Evolutionary conservation across 2,888 invertebrate genomes (phyloP), one percentile per base, ranked within the genome.

Genomic region (Papilio protenor): DNA sequence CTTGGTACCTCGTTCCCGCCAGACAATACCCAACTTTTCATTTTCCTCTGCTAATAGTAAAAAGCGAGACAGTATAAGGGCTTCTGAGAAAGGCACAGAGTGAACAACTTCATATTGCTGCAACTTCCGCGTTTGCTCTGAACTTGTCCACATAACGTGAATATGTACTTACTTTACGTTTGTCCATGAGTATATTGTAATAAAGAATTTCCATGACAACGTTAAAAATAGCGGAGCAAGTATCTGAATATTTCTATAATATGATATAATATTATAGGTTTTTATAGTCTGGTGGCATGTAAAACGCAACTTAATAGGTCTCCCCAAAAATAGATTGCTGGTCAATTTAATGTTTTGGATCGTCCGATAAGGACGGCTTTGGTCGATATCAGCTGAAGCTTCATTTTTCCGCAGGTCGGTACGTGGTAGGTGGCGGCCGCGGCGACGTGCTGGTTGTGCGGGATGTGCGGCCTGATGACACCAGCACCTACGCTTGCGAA

Each of bases 401-500:
- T 66, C 12, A 11, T 5, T n/a, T 40, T 18, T 1, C 10, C 8
- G 96, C 96, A 78, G 96, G 96, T 40, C 95, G 96, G 79, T 97
- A 96, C 89, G 96, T 92, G 4, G 87, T 97, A 18, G 96, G 97
- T 1, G 96, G 97, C 61, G 94, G 96, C 66, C 96, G 96, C 2
- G 89, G 90, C 1, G 92, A 94, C 81, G 83, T 91, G 14, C 94
- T 98, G 74, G 97, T 98, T 86, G 96, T 98, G 49, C 95, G 97
- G 27, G 96, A 97, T 74, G 96, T 97, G 4, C 95, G 96, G 55
- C 91, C 96, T 0, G 97, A 97, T 81, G 98, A 98, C 87, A 95
- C 96, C 59, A 96, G 96, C 47, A 95, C 96, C 73, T 98, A 97
- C 88, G 96, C 97, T 61, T 98, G 98, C 86, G 96, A 97, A 83